Evolutionary conservation across 2,888 invertebrate genomes (phyloP).

Genomic region (Drosophila anomalipes): DNA sequence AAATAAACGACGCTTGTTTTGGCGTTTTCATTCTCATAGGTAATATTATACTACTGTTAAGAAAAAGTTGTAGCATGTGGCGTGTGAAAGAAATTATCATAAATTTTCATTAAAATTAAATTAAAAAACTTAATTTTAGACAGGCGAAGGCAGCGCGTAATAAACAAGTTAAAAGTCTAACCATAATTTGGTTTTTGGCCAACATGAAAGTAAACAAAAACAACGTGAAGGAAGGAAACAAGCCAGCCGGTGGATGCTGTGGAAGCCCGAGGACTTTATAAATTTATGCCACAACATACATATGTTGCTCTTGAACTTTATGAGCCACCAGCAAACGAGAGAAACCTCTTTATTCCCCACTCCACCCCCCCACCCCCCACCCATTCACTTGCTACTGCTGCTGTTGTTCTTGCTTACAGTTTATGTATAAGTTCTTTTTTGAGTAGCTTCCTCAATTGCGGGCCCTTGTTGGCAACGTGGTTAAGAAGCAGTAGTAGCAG

Average conservation of each 20-base stretch:
- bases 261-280: slow-evolving; percentile 62
- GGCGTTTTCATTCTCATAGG: slow-evolving; percentile 10
- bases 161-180: slow-evolving; percentile 84
- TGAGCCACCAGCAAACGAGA: slow-evolving; percentile 26
- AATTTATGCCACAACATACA: slow-evolving; percentile 80
- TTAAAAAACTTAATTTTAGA: slow-evolving; percentile 74
- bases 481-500: slow-evolving; percentile 49
- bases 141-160: slow-evolving; percentile 52
- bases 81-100: slow-evolving; percentile 79
- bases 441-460: slow-evolving; percentile 79
- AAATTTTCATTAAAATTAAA: slow-evolving; percentile 81
- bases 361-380: no score
- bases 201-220: slow-evolving; percentile 62
- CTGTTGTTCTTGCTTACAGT: slow-evolving; percentile 65
- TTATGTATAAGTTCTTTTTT: slow-evolving; percentile 68
- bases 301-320: slow-evolving; percentile 78
- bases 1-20: slow-evolving; percentile 51
- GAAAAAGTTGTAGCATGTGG: slow-evolving; percentile 36
- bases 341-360: slow-evolving; percentile 15
- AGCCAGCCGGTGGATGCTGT: slow-evolving; percentile 3
- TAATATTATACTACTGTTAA: not conserved
- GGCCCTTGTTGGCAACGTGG: slow-evolving; percentile 41
- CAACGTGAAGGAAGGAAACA: slow-evolving; percentile 10
- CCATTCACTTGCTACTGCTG: not conserved
- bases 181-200: slow-evolving; percentile 80